Conservation (phyloP, 2,797 vertebrate genomes). For the Myripristis murdjan region DNA sequence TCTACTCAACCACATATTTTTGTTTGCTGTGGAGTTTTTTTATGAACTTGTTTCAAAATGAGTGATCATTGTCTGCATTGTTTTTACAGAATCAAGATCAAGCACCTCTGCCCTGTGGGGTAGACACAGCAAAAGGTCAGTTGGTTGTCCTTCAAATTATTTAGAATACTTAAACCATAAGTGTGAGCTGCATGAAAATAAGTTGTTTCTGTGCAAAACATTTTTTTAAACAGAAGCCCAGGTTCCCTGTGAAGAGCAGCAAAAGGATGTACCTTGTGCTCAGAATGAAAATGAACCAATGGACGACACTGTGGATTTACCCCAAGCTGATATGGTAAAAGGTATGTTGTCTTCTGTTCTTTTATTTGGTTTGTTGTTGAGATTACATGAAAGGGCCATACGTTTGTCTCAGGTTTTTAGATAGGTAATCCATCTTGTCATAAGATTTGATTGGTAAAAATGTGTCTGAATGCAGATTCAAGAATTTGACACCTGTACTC, state of each 20-base stretch:
- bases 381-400: background rate
- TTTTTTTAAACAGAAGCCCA: conserved; percentile 33
- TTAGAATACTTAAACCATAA: background rate
- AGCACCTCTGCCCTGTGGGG: background rate
- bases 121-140: conserved; percentile 45
- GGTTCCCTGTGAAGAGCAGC: conserved; percentile 30
- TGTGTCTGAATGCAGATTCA: background rate
- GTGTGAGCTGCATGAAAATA: background rate
- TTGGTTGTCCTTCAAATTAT: background rate
- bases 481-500: too few species aligned
- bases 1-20: too few species aligned
- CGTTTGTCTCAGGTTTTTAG: too few species aligned
- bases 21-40: too few species aligned
- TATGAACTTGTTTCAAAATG: too few species aligned
- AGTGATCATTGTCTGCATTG: background rate
- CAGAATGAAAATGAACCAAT: conserved; percentile 4
- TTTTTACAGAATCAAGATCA: conserved; percentile 50
- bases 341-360: conserved; percentile 28
- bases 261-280: background rate
- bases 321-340: conserved; percentile 6
- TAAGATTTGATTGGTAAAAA: too few species aligned
- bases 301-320: background rate
- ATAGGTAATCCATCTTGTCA: too few species aligned
- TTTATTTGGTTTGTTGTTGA: background rate
- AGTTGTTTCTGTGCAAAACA: background rate